Conservation (phyloP, 64 coral and sea anemone genomes). For the Porites australiensis region DNA sequence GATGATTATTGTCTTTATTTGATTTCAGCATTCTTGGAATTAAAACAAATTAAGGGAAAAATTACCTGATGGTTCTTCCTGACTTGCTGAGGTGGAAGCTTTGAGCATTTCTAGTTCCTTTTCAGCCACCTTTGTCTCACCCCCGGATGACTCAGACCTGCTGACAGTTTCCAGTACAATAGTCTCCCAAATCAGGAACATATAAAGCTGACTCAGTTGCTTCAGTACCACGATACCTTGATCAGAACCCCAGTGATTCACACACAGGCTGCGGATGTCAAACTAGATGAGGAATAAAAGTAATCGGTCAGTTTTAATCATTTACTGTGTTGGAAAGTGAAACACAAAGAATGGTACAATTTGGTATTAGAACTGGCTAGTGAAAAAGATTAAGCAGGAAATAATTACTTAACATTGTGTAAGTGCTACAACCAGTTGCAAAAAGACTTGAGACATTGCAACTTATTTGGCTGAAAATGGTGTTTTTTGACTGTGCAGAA, state of each 20-base stretch:
- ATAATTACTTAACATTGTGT: no score
- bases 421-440: no score
- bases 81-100: constrained; percentile 31
- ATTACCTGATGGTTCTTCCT: constrained; percentile 50
- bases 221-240: constrained; percentile 73
- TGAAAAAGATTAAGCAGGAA: no score
- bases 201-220: constrained; percentile 88
- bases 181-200: constrained; percentile 91
- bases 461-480: no score
- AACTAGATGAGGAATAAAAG: constrained; percentile 37
- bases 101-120: constrained; percentile 75
- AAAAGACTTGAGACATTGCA: no score
- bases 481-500: no score
- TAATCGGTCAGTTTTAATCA: neutral
- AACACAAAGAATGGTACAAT: no score
- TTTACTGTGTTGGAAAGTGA: no score
- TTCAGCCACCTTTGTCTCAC: constrained; percentile 46
- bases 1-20: no score
- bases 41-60: neutral
- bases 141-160: constrained; percentile 43
- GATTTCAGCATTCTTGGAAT: no score
- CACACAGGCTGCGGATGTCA: constrained; percentile 91
- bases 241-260: constrained; percentile 93
- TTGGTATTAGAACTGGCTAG: no score
- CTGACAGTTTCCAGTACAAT: constrained; percentile 80